phyloP scores from a whole-genome alignment of 92 coral and sea anemone genomes.

The Zoanthus sansibaricus region DNA sequence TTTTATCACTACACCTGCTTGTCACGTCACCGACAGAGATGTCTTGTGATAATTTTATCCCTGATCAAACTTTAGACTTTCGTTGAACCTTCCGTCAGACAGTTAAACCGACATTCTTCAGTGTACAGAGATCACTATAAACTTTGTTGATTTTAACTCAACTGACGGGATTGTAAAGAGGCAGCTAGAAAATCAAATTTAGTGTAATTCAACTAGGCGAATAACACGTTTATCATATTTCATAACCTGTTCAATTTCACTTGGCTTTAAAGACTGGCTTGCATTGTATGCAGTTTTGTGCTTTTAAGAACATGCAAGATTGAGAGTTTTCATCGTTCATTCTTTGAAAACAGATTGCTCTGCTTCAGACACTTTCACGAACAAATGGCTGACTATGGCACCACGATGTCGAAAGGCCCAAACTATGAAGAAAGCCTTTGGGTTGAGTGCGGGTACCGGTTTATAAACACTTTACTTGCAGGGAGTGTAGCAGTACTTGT shows the following conservation, averaged over 20 bases:
- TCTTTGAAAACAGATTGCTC: neutral
- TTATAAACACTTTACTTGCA: slow-evolving; percentile 54
- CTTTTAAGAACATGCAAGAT: neutral
- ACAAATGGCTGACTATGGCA: neutral
- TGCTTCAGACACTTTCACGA: neutral
- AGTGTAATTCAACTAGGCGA: neutral
- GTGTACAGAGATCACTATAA: neutral
- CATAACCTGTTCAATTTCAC: neutral
- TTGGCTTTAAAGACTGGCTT: neutral
- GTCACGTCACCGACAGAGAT: slow-evolving; percentile 16
- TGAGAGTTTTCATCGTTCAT: no score
- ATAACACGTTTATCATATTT: neutral
- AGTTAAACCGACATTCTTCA: neutral
- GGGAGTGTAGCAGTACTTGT: slow-evolving; percentile 67
- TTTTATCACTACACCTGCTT: slow-evolving; percentile 8
- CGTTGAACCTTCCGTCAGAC: neutral
- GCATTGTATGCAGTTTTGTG: neutral
- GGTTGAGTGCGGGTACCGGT: slow-evolving; percentile 64
- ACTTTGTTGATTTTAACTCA: neutral
- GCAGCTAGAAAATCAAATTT: neutral
- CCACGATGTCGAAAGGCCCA: neutral
- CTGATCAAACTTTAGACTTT: neutral
- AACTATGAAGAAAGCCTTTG: slow-evolving; percentile 28
- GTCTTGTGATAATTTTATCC: neutral
- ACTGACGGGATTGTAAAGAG: neutral